A percentile compares a stretch with the other conserved stretches of the same genome.
phyloP scores from a whole-genome alignment of 2,797 vertebrate genomes.

The Pantherophis vulpinus region DNA sequence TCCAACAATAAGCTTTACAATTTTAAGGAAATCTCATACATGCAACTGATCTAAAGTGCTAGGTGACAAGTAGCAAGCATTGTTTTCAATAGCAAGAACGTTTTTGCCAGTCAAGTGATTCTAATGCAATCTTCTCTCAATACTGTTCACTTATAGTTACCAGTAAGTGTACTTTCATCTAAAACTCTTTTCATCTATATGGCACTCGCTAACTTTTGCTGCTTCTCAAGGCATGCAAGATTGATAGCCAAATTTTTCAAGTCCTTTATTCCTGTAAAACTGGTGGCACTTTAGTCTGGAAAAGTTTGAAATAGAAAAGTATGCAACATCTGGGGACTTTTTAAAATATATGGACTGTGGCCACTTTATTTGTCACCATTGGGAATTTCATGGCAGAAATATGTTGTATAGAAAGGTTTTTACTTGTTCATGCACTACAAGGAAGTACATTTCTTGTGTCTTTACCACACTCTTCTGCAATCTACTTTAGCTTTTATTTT shows the following conservation, averaged over 20 bases:
- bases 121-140: neutral
- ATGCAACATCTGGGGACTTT: neutral
- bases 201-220: neutral
- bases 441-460: neutral
- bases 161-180: neutral
- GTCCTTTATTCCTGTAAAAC: neutral
- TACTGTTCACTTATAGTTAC: neutral
- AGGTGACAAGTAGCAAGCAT: neutral
- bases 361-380: neutral
- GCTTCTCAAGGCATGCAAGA: neutral
- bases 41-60: neutral
- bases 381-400: neutral
- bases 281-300: neutral
- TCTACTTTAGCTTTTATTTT: neutral
- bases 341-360: neutral
- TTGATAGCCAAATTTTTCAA: neutral
- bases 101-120: neutral
- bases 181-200: neutral
- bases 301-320: neutral
- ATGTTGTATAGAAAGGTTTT: neutral
- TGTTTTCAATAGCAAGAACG: neutral
- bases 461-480: neutral
- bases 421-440: neutral
- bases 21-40: neutral
- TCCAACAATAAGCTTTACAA: neutral